Base-by-base conservation (phyloP, 2,113 vertebrate genomes). In the Burhinus bistriatus region DNA sequence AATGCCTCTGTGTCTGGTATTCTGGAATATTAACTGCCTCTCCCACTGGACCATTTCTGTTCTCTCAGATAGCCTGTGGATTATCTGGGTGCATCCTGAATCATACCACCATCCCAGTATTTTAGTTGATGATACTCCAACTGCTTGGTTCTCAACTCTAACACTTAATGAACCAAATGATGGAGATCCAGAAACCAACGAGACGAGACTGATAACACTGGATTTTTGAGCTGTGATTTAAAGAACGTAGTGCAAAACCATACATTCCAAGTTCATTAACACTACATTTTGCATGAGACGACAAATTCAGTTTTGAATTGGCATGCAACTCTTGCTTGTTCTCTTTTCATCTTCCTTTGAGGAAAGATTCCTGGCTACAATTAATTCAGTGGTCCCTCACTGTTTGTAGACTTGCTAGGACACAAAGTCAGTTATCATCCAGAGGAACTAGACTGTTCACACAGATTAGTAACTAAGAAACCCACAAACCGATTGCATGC, bases 231-330 rank as follows among this genome's bases (percentile, higher is more conserved):
- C 47, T 52, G 15, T 55, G 23, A 89, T 87, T 66, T 73, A 87
- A 70, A 84, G 49, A 94, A 58, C 1, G 1, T 30, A 69, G n/a
- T 61, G 62, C 30, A 92, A 87, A 83, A 20, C 36, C 34, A 69
- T 32, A 72, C 8, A 61, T 68, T 83, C 44, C 62, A 71, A 83
- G 52, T 72, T 87, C 57, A 75, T 42, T 90, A 93, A 88, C 61
- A 49, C 84, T 78, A 71, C 75, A 64, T 79, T 94, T 85, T 92
- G 61, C 65, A 90, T 69, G 47, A 94, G 73, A 92, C 47, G 49
- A 96, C 38, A 90, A 91, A 94, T 47, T 59, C 78, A 88, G 57
- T 80, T 88, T 83, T 64, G 38, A 96, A 82, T 58, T 65, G 61
- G 44, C 52, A 82, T 1, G 3, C 0, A 3, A 73, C 26, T 51